Base-by-base conservation (phyloP, 1,140 invertebrate species). In the Bilobella aurantiaca region DNA sequence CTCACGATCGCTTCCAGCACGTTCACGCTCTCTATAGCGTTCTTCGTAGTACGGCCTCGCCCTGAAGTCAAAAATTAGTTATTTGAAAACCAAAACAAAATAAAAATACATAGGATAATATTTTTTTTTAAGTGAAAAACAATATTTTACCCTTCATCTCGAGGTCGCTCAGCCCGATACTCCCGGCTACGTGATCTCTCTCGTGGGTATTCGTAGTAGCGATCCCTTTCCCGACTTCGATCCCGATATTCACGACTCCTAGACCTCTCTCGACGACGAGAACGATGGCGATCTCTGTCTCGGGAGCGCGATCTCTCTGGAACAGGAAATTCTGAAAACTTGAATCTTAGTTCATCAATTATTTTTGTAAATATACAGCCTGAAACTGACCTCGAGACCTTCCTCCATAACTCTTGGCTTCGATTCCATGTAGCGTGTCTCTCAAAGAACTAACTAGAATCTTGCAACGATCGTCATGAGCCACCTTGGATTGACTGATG, bases 401-500 rank as follows among this genome's bases (percentile, higher is more conserved):
- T 34, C 34, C 69, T 69, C 76, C 73, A 81, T 96, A 96, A 67
- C 91, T 94, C 77, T 97, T 97, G 1, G 89, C 88, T 79, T 98
- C 93, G n/a, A 98, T 91, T 23, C 93, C 95, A 77, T 95, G 87
- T 30, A 99, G 79, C 23, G 96, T 98, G 76, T 99, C 96, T 80
- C 98, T 90, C 1, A 98, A 81, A 0, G 94, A 96, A 74, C 89
- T 95, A 62, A 99, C 96, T 14, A 99, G 79, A 70, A 98, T 96
- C 81, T 98, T 98, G 81, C 96, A 99, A 46, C 96, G 82, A 76
- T 99, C 96, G 80, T 99, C 96, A 75, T 91, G 87, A 0, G 96
- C 91, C 63, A 96, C 92, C 80, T 98, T 97, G 23, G 95, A 98
- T 80, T 98, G 94, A 79, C 97, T 98, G 66, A 99, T 99, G 23